Percentiles rank a stretch among this genome's conserved stretches.
phyloP scores from a whole-genome alignment of 2,888 invertebrate genomes.

The Sepiola atlantica region DNA sequence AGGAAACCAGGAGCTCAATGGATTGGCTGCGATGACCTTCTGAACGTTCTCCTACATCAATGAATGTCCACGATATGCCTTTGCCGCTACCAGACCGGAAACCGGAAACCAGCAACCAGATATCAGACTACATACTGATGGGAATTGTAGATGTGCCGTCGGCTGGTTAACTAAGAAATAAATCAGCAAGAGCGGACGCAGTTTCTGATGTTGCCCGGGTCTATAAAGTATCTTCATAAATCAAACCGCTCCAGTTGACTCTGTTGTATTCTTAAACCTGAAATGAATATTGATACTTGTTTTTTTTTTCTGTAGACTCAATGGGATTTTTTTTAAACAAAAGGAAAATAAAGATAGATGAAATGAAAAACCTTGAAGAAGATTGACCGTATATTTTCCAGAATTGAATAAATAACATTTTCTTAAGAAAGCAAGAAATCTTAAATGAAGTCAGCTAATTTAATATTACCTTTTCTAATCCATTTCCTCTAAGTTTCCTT shows the following conservation, averaged over 20 bases:
- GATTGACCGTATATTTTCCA: not conserved
- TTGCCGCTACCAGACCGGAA: not conserved
- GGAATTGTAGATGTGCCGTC: not conserved
- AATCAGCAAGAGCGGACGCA: constrained; percentile 4
- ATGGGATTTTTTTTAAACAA: too few species aligned
- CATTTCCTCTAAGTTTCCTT: not conserved
- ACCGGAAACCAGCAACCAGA: constrained; percentile 32
- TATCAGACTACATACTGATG: not conserved
- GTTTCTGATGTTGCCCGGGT: not conserved
- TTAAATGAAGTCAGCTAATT: not conserved
- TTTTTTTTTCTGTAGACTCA: not conserved
- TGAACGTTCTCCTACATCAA: not conserved
- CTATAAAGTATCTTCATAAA: not conserved
- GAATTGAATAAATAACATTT: not conserved
- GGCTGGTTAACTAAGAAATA: not conserved
- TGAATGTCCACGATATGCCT: not conserved
- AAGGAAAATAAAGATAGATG: too few species aligned
- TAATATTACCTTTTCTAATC: not conserved
- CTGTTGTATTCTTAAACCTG: not conserved
- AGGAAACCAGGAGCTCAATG: not conserved
- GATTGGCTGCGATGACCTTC: not conserved
- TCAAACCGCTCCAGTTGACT: not conserved
- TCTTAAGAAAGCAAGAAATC: not conserved
- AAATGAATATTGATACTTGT: not conserved
- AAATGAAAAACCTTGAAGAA: too few species aligned